Conservation (phyloP, 2,888 invertebrate genomes). For the Hirtodrosophila trivittata region DNA sequence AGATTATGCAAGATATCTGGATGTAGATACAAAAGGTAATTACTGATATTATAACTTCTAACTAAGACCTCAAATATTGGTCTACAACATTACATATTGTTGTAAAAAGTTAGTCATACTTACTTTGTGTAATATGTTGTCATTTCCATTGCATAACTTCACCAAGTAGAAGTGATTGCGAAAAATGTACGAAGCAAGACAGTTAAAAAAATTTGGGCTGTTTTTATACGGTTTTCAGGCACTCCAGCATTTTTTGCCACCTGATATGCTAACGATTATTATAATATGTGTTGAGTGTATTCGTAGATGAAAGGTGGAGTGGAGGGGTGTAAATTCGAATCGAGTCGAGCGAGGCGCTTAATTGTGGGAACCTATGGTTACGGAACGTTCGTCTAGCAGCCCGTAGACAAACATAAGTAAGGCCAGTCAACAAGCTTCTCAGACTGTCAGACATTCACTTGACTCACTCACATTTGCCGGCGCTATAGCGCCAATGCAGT, state of each 20-base stretch:
- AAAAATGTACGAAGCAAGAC: conserved; percentile 58
- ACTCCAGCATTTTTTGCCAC: conserved; percentile 70
- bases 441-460: conserved; percentile 63
- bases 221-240: conserved; percentile 50
- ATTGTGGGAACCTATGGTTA: conserved; percentile 77
- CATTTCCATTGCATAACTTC: conserved; percentile 65
- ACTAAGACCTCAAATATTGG: too few species aligned
- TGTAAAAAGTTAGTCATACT: too few species aligned
- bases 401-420: conserved; percentile 62
- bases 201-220: conserved; percentile 49
- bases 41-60: too few species aligned
- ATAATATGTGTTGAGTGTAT: conserved; percentile 57
- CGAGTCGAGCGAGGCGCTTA: conserved; percentile 68
- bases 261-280: conserved; percentile 75
- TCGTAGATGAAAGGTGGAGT: conserved; percentile 7
- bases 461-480: conserved; percentile 69
- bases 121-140: conserved; percentile 36
- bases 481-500: conserved; percentile 76
- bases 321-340: conserved; percentile 41
- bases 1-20: too few species aligned
- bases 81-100: not conserved
- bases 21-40: too few species aligned
- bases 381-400: conserved; percentile 70
- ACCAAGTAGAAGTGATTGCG: conserved; percentile 23
- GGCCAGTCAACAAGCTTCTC: conserved; percentile 47